Base-by-base conservation (phyloP, 2,113 vertebrate genomes). In the Erythrocebus patas region DNA sequence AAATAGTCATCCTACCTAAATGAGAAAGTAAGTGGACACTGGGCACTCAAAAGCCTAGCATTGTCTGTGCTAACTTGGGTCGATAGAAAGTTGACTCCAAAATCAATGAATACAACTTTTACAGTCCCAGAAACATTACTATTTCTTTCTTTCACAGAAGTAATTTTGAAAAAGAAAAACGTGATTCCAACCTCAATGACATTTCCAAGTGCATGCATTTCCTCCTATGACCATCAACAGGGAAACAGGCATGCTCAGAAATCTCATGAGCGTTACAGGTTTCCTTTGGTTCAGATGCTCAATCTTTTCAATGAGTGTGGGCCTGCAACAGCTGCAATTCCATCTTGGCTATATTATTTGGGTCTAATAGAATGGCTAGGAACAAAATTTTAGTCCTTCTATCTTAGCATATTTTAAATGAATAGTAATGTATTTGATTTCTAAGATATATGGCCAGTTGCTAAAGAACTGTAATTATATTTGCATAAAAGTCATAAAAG, bases 401-500 rank as follows among this genome's bases (percentile, higher is more conserved):
- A 59, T 83, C 89, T 76, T 89, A 80, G 57, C 23, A 88, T 84
- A 94, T 91, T 92, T 92, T 90, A 87, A 93, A 73, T 75, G 43
- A 92, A 95, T 70, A 79, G 40, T 35, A 89, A 89, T 87, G 91
- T 92, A 78, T 90, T 78, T 95, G 12, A 91, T 76, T 96, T 90
- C 40, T 85, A 91, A 95, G 32, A 73, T 94, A 91, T 59, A 84
- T 72, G 76, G 11, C 50, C 43, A 84, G 8, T 89, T 52, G 27
- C 84, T 92, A 61, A 78, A 92, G 52, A 96, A 43, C 30, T 30
- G 23, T 82, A 13, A 4, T 18, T 81, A 23, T 78, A 89, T 88
- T 92, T 96, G 22, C 61, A 93, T 50, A 75, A 96, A 96, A 93
- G 45, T 57, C 79, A 91, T 89, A 90, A 97, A 97, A 95, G 35